Conservation (phyloP, 2,888 invertebrate genomes). For the Tortricodes alternella region DNA sequence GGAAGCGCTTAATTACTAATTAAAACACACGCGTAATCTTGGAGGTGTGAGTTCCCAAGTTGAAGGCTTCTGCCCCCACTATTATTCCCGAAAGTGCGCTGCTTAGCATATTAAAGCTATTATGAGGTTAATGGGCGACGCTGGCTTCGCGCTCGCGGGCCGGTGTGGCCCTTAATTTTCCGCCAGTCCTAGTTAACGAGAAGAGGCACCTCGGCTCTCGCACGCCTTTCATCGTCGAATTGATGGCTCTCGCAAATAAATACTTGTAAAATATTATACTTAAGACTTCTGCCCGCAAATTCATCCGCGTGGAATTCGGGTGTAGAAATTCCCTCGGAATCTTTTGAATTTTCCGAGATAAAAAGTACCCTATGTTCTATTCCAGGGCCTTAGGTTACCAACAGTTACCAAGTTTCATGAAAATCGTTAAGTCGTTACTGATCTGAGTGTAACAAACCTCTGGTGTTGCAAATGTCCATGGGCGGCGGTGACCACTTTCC, state of each 20-base stretch:
- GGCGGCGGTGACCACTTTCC: no score
- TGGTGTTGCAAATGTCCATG: no score
- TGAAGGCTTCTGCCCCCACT: slow-evolving; percentile 47
- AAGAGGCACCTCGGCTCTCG: slow-evolving; percentile 35
- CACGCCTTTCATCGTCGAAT: slow-evolving; percentile 42
- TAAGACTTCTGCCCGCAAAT: background rate
- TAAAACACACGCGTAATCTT: slow-evolving; percentile 20
- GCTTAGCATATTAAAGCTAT: slow-evolving; percentile 76
- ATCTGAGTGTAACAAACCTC: no score
- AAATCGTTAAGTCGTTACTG: no score
- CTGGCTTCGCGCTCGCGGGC: slow-evolving; percentile 50
- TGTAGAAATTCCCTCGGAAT: no score
- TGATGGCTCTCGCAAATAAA: slow-evolving; percentile 39
- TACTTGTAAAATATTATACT: slow-evolving; percentile 15
- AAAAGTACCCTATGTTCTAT: no score
- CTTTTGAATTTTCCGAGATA: no score
- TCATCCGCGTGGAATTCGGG: background rate
- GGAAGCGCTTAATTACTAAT: background rate
- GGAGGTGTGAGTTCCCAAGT: slow-evolving; percentile 34
- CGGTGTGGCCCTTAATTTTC: slow-evolving; percentile 59
- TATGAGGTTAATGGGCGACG: slow-evolving; percentile 75
- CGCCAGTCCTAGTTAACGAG: slow-evolving; percentile 60
- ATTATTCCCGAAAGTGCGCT: slow-evolving; percentile 56
- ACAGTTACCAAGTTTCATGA: no score
- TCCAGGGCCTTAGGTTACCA: no score